These are phyloP conservation scores for Lasiurus borealis DNA, from an alignment of 2,113 vertebrate species.

Conservation along the genomic window DNA sequence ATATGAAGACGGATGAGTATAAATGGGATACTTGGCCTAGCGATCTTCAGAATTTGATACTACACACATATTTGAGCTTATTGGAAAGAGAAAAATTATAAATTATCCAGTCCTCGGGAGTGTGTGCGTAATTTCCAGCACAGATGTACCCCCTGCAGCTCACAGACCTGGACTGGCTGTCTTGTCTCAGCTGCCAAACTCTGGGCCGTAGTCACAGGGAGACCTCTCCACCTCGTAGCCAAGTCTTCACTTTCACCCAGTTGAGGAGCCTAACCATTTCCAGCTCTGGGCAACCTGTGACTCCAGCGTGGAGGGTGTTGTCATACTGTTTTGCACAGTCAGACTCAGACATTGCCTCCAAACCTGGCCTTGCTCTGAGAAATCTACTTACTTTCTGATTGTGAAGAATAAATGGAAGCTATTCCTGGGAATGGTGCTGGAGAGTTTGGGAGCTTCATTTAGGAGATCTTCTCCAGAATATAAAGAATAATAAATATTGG, in stretches of 20 bases:
- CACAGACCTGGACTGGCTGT: neutral
- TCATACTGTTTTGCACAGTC: neutral
- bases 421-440: neutral
- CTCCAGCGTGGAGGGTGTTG: fast-evolving
- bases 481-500: neutral
- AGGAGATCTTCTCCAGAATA: neutral
- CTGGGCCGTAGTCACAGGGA: neutral
- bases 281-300: neutral
- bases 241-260: neutral
- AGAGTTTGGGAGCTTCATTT: neutral
- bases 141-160: slow-evolving; percentile 17
- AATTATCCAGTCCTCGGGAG: neutral
- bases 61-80: neutral
- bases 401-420: neutral
- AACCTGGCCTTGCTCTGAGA: neutral
- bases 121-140: neutral
- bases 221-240: fast-evolving
- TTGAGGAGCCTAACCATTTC: neutral
- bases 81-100: slow-evolving; percentile 19
- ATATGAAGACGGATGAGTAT: neutral
- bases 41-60: neutral
- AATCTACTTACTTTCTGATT: neutral
- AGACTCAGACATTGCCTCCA: neutral
- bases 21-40: neutral
- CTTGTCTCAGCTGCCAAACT: neutral